These are phyloP conservation scores for Peromyscus melanophrys DNA, from an alignment of 2,797 vertebrate species.

Conservation along the genomic window DNA sequence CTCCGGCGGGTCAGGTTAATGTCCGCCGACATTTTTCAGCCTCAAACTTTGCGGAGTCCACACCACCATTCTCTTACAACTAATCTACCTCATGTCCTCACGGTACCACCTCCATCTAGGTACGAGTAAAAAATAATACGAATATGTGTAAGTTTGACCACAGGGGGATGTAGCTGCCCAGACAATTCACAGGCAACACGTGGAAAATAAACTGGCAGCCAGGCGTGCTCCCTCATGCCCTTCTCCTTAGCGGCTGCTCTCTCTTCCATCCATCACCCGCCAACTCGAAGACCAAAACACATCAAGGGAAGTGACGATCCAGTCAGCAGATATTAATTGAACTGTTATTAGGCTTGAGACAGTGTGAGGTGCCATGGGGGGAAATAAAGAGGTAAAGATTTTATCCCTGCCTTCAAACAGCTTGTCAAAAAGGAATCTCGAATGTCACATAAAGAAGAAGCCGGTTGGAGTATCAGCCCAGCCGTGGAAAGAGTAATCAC, in stretches of 20 bases:
- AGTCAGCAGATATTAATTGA: slow-evolving; percentile 31
- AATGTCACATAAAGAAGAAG: not conserved
- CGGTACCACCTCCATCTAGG: not conserved
- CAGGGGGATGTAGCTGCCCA: not conserved
- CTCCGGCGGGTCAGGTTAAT: not conserved
- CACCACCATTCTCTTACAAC: not conserved
- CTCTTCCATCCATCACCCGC: not conserved
- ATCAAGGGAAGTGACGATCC: not conserved
- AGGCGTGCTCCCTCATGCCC: not conserved
- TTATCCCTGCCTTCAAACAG: slow-evolving; percentile 6
- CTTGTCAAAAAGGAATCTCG: not conserved
- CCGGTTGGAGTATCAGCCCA: not conserved
- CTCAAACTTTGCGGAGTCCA: not conserved
- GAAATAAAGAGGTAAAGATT: slow-evolving; percentile 19
- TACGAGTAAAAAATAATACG: not conserved
- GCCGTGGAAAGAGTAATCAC: not conserved
- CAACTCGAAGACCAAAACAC: not conserved
- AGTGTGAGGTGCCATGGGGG: not conserved
- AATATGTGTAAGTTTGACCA: not conserved
- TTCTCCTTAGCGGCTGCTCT: not conserved
- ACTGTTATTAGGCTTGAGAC: not conserved
- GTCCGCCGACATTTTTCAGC: not conserved
- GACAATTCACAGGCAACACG: not conserved
- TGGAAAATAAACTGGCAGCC: not conserved
- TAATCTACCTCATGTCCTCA: not conserved